Conservation (phyloP, 92 coral and sea anemone genomes). For the Palythoa caribaeorum region DNA sequence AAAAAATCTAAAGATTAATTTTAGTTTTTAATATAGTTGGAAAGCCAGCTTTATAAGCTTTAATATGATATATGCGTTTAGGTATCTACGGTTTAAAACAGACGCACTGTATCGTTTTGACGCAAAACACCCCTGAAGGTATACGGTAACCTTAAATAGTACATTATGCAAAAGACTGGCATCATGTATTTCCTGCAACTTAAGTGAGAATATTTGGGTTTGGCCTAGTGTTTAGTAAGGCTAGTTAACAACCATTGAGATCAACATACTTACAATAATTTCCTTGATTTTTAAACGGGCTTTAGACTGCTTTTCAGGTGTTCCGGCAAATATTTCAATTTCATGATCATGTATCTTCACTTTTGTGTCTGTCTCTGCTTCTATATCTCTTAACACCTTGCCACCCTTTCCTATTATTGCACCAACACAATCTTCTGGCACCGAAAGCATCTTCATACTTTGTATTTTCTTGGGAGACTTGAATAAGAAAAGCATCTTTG, state of each 20-base stretch:
- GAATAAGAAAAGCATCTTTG: neutral
- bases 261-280: conserved; percentile 21
- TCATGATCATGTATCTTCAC: neutral
- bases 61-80: no score
- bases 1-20: no score
- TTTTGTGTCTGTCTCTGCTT: neutral
- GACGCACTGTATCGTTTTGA: no score
- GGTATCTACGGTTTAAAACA: no score
- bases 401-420: conserved; percentile 2
- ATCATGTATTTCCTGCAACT: no score
- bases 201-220: no score
- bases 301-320: conserved; percentile 1
- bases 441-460: neutral
- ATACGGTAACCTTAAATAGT: no score
- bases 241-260: neutral
- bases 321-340: neutral
- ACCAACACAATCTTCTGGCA: neutral
- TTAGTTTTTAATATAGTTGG: no score
- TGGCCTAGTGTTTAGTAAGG: neutral
- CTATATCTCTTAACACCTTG: neutral
- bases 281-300: conserved; percentile 16
- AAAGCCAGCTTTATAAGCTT: no score
- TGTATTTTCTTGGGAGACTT: neutral
- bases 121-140: no score
- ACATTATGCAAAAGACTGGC: no score